Base-by-base conservation (phyloP, 2,888 invertebrate genomes). In the Cerceris rybyensis region DNA sequence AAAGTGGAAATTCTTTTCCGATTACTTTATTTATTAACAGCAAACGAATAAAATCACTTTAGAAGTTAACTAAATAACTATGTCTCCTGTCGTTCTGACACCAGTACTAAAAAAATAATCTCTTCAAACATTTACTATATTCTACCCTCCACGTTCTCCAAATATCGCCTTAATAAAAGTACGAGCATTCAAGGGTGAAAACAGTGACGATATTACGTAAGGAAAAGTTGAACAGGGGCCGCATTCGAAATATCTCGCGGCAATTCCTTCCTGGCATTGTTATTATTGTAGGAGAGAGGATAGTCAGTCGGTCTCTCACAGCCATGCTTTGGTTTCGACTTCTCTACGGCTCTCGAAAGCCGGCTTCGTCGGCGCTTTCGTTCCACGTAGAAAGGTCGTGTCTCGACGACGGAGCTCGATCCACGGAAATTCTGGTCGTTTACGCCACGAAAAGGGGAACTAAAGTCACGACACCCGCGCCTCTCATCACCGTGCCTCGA, bases 241-340 rank as follows among this genome's bases (percentile, higher is more conserved):
- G 43, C 64, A 71, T 64, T 59, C 67, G 67, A 70, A 76, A 78
- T 78, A 70, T 59, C 57, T 78, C 70, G n/a, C 57, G 2, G 52
- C 52, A 2, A 41, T n/a, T 49, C n/a, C 58, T 17, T 60, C 42
- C 55, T 16, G 42, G 43, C 43, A 41, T 58, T 58, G 49, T 70
- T 68, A 59, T 68, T 70, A 67, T 70, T 70, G 63, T 52, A 13
- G 13, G 41, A 39, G 17, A 8, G n/a, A 14, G n/a, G 41, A 13
- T 14, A 42, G 60, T 14, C 39, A n/a, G 16, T 52, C 71, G 61
- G 52, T 64, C 49, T 39, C 69, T 77, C 41, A 50, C 65, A 28
- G 65, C 69, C 17, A 58, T 8, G 65, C 69, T 68, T 78, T 54
- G 76, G 67, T 71, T 78, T 71, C 68, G 60, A 41, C 41, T 11